These are phyloP conservation scores for Calephelis perditalis DNA, from an alignment of 2,888 invertebrate genomes.

Conservation along the genomic window DNA sequence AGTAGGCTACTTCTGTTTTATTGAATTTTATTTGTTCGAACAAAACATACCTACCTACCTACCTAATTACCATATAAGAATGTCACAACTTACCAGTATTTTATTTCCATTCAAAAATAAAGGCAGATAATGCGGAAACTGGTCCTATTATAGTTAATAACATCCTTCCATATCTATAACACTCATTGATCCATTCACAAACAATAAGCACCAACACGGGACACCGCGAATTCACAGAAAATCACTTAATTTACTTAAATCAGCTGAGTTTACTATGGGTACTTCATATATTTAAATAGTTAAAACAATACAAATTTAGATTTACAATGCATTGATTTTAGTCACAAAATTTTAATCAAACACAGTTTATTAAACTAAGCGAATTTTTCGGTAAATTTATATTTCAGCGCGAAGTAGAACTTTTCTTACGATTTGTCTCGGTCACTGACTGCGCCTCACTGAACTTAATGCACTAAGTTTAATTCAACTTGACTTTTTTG, in stretches of 20 bases:
- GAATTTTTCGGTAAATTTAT: constrained; percentile 41
- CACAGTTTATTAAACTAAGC: constrained; percentile 39
- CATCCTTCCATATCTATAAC: constrained; percentile 62
- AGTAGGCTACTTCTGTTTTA: too few species aligned
- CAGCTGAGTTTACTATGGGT: constrained; percentile 27
- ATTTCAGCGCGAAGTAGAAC: constrained; percentile 43
- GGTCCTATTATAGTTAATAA: constrained; percentile 40
- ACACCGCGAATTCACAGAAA: constrained; percentile 54
- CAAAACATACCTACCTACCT: too few species aligned
- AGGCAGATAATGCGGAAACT: constrained; percentile 32
- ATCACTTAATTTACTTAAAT: constrained; percentile 32
- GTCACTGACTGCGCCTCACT: constrained; percentile 44
- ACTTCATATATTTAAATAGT: constrained; percentile 19
- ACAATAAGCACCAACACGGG: constrained; percentile 51
- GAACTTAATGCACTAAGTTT: constrained; percentile 34
- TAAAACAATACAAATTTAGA: constrained; percentile 25
- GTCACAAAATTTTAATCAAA: constrained; percentile 42
- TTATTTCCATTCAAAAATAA: constrained; percentile 65
- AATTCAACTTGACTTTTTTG: constrained; percentile 35
- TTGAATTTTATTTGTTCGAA: too few species aligned
- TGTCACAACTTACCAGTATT: constrained; percentile 48
- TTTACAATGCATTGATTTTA: constrained; percentile 36
- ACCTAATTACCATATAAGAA: not conserved
- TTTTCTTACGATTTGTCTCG: constrained; percentile 39
- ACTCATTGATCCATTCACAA: constrained; percentile 53